Percentiles rank a stretch among this genome's conserved stretches.
Conservation (phyloP, 2,113 vertebrate species). For the Podarcis muralis region DNA sequence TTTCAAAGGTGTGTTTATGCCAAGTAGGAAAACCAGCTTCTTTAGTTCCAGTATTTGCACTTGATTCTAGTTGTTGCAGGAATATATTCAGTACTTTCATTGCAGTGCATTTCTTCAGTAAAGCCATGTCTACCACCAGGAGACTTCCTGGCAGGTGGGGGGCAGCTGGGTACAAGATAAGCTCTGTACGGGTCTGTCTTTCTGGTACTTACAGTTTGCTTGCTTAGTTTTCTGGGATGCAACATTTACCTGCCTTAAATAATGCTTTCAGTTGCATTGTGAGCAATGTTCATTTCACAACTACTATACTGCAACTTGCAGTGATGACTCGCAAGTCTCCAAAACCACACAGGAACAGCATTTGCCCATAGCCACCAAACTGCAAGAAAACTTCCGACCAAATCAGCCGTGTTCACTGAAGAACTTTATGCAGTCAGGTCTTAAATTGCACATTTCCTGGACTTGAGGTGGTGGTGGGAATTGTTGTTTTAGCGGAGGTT, state of each 20-base stretch:
- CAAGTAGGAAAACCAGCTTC: too few species aligned
- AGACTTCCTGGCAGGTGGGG: background rate
- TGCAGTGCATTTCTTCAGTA: background rate
- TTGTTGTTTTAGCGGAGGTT: too few species aligned
- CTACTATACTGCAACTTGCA: too few species aligned
- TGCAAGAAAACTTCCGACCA: background rate
- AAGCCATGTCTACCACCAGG: background rate
- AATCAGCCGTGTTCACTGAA: background rate
- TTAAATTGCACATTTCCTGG: too few species aligned
- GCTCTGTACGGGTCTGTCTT: too few species aligned
- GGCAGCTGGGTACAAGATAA: too few species aligned
- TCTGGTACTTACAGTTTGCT: too few species aligned
- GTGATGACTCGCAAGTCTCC: background rate
- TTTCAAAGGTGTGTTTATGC: background rate
- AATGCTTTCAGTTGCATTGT: background rate
- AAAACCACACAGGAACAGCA: background rate
- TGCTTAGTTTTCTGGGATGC: background rate
- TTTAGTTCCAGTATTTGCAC: background rate
- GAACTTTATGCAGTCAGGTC: too few species aligned
- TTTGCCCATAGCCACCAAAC: background rate
- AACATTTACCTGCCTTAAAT: background rate
- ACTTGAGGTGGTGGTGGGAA: too few species aligned
- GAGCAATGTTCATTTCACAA: background rate
- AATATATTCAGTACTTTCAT: background rate
- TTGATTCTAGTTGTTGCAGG: background rate